Conservation (phyloP, 2,797 vertebrate species). For the Aphelocoma californica region DNA sequence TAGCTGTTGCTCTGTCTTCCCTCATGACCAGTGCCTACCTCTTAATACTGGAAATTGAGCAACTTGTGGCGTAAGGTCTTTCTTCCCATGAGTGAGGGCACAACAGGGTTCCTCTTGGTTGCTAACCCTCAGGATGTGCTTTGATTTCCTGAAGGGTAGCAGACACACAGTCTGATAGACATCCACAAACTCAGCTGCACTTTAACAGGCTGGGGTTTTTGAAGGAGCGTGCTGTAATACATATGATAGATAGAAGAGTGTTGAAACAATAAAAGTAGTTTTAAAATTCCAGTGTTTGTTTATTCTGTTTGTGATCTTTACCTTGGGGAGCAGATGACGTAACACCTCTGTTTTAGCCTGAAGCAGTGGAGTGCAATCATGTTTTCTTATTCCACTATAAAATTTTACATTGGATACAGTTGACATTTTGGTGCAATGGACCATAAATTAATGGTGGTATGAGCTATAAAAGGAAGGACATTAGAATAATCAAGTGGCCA, state of each 20-base stretch:
- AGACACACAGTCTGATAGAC: background rate
- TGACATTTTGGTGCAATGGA: slow-evolving; percentile 35
- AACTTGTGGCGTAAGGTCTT: background rate
- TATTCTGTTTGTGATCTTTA: background rate
- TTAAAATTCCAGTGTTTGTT: background rate
- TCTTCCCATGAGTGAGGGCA: background rate
- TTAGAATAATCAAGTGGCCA: slow-evolving; percentile 44
- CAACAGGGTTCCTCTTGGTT: background rate
- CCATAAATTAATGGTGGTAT: slow-evolving; percentile 32
- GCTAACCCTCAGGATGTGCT: background rate
- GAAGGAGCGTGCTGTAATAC: background rate
- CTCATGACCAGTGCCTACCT: no score
- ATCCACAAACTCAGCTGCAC: background rate
- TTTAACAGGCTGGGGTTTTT: background rate
- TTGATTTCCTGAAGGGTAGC: background rate
- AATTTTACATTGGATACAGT: slow-evolving; percentile 14
- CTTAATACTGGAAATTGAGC: background rate
- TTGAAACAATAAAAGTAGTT: background rate
- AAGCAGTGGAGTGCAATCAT: background rate
- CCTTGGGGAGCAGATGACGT: background rate
- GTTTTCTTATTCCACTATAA: slow-evolving; percentile 7
- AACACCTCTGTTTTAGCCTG: background rate
- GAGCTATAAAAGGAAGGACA: slow-evolving; percentile 35
- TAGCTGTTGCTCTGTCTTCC: background rate
- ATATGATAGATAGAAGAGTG: background rate